phyloP scores from a whole-genome alignment of 1,140 invertebrate genomes.

The Camponotus pennsylvanicus region DNA sequence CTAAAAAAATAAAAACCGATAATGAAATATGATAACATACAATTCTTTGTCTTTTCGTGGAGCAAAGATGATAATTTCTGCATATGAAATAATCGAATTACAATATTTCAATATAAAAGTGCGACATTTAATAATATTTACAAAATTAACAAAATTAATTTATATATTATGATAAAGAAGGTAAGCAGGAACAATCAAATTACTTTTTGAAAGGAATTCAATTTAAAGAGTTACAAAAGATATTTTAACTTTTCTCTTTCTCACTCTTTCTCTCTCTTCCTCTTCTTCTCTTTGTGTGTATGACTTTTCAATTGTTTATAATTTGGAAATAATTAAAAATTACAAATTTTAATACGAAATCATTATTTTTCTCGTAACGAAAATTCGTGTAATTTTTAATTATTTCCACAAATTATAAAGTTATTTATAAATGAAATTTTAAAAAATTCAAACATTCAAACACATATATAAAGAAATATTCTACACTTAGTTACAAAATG shows the following conservation, averaged over 20 bases:
- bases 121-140: background rate
- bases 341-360: background rate
- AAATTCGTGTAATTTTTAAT: background rate
- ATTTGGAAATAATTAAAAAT: background rate
- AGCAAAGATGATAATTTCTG: too few relatives aligned
- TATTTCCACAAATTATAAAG: background rate
- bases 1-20: background rate
- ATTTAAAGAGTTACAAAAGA: too few relatives aligned
- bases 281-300: background rate
- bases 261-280: too few relatives aligned
- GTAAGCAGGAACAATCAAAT: too few relatives aligned
- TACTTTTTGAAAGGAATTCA: too few relatives aligned
- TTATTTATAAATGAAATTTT: background rate
- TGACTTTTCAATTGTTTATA: background rate
- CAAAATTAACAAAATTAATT: too few relatives aligned
- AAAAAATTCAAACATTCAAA: background rate
- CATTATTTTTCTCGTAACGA: background rate
- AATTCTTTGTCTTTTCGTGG: background rate
- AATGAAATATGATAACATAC: background rate
- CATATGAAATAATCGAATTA: background rate
- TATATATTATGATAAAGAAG: too few relatives aligned
- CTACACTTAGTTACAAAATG: constrained; percentile 22
- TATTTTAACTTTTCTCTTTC: too few relatives aligned
- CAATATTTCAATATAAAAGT: too few relatives aligned
- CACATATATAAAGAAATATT: constrained; percentile 10